Percentiles rank a stretch among this genome's conserved stretches.
Evolutionary conservation across 2,888 invertebrate species (phyloP).

Genomic region (Mesoligia furuncula): DNA sequence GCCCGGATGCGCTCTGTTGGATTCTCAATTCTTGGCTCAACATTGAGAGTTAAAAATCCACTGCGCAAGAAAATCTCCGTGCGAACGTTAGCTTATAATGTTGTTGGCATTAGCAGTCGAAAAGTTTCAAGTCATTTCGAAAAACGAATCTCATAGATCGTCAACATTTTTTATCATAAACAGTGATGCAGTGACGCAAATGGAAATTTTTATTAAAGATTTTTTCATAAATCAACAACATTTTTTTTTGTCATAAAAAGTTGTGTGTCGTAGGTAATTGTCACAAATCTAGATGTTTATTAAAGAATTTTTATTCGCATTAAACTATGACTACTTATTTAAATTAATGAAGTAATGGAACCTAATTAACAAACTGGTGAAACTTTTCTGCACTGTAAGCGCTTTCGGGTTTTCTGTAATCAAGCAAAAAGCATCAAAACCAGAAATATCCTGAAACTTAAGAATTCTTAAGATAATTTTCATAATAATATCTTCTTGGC

Average conservation of each 20-base stretch:
- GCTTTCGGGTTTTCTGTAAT: neutral
- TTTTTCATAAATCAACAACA: no score
- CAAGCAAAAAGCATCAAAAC: slow-evolving; percentile 8
- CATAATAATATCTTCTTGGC: slow-evolving; percentile 39
- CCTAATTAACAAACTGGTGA: no score
- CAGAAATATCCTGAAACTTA: slow-evolving; percentile 1
- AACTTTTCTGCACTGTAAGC: neutral
- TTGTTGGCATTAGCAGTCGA: neutral
- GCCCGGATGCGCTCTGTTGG: no score
- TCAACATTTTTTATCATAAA: neutral
- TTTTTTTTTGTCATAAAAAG: neutral
- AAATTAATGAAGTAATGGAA: neutral
- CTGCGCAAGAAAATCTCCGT: no score
- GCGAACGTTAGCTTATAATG: no score
- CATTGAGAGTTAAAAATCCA: no score
- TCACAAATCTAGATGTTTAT: neutral
- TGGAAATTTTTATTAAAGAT: no score
- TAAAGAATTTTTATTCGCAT: neutral
- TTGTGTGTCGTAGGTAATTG: no score
- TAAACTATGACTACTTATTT: neutral
- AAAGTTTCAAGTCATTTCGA: slow-evolving; percentile 1
- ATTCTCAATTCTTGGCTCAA: no score
- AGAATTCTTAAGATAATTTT: slow-evolving; percentile 44
- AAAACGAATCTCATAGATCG: neutral
- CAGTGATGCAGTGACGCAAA: neutral